Evolutionary conservation across 2,888 invertebrate genomes (phyloP).

Genomic region (Hecatera dysodea): DNA sequence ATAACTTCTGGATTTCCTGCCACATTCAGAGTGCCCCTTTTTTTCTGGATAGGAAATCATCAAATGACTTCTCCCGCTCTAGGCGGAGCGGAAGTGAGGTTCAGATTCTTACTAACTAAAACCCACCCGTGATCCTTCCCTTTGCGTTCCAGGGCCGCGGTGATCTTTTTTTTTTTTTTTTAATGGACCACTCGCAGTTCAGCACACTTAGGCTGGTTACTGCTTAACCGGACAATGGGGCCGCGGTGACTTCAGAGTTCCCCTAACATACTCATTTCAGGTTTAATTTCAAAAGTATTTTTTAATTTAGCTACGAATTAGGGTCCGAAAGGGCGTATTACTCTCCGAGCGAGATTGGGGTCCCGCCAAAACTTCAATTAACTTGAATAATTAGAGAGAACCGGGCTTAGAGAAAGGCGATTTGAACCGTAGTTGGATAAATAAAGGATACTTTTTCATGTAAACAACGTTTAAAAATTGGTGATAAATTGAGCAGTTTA

Average conservation of each 20-base stretch:
- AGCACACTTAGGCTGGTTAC: no score
- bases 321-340: conserved; percentile 51
- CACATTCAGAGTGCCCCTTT: neutral
- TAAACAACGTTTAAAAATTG: conserved; percentile 54
- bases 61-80: no score
- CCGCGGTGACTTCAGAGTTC: no score
- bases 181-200: no score
- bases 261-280: conserved; percentile 13
- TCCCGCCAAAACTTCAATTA: conserved; percentile 75
- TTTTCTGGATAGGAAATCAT: no score
- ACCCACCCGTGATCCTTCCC: no score
- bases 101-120: no score
- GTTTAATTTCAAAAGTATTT: conserved; percentile 54
- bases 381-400: conserved; percentile 75
- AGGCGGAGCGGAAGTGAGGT: no score
- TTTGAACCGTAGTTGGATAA: conserved; percentile 65
- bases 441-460: conserved; percentile 57
- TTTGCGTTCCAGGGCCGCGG: no score
- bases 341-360: conserved; percentile 55
- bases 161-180: no score
- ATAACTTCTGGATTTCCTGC: neutral
- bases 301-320: conserved; percentile 55
- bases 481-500: conserved; percentile 53
- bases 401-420: conserved; percentile 52
- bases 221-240: no score